Evolutionary conservation across 37 sponge, comb jelly and placozoan genomes (phyloP), one percentile per base, ranked within the genome.

Genomic region (Agelas oroides): DNA sequence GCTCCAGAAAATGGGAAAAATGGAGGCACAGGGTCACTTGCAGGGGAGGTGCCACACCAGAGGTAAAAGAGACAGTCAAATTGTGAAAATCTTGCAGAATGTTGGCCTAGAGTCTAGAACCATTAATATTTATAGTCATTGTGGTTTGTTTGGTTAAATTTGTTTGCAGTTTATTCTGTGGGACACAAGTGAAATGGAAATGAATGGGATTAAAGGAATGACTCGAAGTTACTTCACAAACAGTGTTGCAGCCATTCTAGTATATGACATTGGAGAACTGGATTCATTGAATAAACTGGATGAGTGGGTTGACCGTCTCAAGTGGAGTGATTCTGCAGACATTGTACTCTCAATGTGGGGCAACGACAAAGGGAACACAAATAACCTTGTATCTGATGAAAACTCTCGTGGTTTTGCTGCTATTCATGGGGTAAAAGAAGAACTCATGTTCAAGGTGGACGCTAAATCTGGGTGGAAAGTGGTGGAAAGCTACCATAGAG

Each of bases 131-230:
- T 8, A 46, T 46, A 8, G 46, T 46, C 46, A 46, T 46, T 46
- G 3, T 8, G 46, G 46, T 39, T 75, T 24, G 23, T 60, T 21
- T 79, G n/a, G n/a, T n/a, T n/a, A n/a, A n/a, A n/a, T 39, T 75
- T 24, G 23, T 60, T 21, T 79, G n/a, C 35, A 84, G 90, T 58
- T 78, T 39, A 65, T 23, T 41, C 57, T 89, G 19, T 84, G 85
- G 85, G 90, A 89, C 74, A 89, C 90, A 12, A 80, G 80, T 13
- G 79, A 59, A 2, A 24, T 85, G 76, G 86, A 85, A n/a, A n/a
- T 33, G 2, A 25, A 77, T 13, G 86, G 79, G 25, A 34, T 78
- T 1, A 33, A 28, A 15, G 32, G 54, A 17, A 78, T 89, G 85
- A 89, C 90, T 16, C 33, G 64, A 12, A 84, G 62, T 59, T 89